Percentiles rank a stretch among this genome's conserved stretches.
Evolutionary conservation across 2,113 vertebrate species (phyloP).

Genomic region (Lophochroa leadbeateri): DNA sequence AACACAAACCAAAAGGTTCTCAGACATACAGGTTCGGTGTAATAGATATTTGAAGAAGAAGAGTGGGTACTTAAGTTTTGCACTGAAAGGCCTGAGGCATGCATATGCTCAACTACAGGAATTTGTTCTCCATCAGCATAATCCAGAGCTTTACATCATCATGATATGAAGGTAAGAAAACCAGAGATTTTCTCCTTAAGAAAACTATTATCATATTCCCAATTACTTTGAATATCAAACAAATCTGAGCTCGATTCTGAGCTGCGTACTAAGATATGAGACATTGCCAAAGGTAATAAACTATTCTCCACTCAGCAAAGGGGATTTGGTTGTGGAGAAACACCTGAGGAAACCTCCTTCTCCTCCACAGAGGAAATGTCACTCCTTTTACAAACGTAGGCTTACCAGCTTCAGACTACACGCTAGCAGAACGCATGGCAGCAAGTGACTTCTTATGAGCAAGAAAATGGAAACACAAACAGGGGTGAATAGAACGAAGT

Average conservation of each 20-base stretch:
- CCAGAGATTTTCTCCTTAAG: neutral
- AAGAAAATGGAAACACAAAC: neutral
- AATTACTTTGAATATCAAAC: neutral
- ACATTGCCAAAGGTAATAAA: neutral
- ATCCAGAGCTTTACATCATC: neutral
- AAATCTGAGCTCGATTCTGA: neutral
- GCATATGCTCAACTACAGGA: neutral
- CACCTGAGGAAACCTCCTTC: neutral
- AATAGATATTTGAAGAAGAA: neutral
- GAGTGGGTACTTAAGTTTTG: neutral
- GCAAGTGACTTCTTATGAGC: neutral
- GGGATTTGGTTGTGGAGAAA: neutral
- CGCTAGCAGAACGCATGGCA: neutral
- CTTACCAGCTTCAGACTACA: neutral
- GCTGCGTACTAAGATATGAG: fast-evolving
- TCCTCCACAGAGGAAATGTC: neutral
- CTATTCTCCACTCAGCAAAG: neutral
- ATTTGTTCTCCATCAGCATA: neutral
- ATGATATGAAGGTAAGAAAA: neutral
- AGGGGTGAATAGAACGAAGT: neutral
- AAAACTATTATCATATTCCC: neutral
- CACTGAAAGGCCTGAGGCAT: neutral
- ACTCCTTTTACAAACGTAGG: neutral
- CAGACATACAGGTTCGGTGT: neutral
- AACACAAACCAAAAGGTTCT: neutral